phyloP scores from a whole-genome alignment of 2,888 invertebrate species.

The Leucania comma region DNA sequence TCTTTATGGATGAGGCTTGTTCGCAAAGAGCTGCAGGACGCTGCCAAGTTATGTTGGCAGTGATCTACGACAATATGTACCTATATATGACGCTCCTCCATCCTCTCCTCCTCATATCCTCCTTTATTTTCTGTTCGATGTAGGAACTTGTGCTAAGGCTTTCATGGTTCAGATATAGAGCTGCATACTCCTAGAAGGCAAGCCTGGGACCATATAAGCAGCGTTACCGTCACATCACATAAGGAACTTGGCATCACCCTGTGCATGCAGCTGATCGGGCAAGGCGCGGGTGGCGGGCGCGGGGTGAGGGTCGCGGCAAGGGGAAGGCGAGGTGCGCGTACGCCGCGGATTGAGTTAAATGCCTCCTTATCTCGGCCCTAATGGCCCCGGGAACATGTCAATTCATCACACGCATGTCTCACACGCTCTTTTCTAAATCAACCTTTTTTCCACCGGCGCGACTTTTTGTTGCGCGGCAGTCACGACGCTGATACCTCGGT shows the following conservation, averaged over 20 bases:
- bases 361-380: conserved; percentile 87
- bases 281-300: conserved; percentile 24
- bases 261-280: conserved; percentile 27
- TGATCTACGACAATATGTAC: no score
- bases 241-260: conserved; percentile 41
- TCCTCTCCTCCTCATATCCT: no score
- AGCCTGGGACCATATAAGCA: neutral
- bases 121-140: neutral
- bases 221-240: neutral
- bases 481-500: conserved; percentile 72
- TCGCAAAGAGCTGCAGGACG: no score
- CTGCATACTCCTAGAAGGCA: no score
- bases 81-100: neutral
- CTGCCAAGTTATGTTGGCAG: no score
- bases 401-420: conserved; percentile 87
- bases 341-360: conserved; percentile 87
- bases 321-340: conserved; percentile 65
- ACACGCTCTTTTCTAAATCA: conserved; percentile 75
- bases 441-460: conserved; percentile 67
- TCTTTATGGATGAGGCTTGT: no score
- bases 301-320: conserved; percentile 8
- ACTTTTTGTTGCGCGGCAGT: conserved; percentile 54
- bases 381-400: conserved; percentile 89
- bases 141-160: neutral
- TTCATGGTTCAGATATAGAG: no score